These are phyloP conservation scores for Zosterops lateralis DNA, from an alignment of 2,113 vertebrate species.

Conservation along the genomic window DNA sequence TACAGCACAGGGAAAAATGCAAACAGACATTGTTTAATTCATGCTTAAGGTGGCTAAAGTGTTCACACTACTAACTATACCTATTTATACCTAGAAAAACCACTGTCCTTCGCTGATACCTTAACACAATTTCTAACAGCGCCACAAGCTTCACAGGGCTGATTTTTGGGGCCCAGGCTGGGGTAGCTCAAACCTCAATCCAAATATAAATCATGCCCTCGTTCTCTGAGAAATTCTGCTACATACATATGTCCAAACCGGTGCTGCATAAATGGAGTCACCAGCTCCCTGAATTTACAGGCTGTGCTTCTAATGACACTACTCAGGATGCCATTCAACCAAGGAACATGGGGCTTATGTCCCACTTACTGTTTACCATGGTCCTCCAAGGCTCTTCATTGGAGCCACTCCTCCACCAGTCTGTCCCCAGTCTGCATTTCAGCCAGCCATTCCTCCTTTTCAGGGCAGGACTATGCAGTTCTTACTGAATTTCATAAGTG, in stretches of 20 bases:
- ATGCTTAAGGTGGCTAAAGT: no score
- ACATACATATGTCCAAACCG: background rate
- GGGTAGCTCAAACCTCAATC: no score
- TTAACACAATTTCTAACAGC: no score
- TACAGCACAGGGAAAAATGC: no score
- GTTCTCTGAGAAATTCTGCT: no score
- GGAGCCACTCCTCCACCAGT: background rate
- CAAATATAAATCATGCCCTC: no score
- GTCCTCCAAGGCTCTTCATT: background rate
- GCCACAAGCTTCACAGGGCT: no score
- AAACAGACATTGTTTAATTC: no score
- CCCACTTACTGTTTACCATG: background rate
- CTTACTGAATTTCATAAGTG: background rate
- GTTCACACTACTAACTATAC: no score
- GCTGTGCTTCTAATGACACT: background rate
- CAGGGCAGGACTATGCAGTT: background rate
- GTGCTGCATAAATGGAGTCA: background rate
- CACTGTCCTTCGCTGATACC: no score
- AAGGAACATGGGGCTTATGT: background rate
- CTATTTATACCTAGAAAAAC: no score
- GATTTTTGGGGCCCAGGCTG: no score
- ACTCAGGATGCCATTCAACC: background rate
- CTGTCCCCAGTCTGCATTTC: background rate
- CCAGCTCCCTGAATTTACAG: background rate
- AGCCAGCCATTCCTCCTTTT: background rate